Evolutionary conservation across 2,113 vertebrate genomes (phyloP), one percentile per base, ranked within the genome.

Genomic region (Diglossa brunneiventris): DNA sequence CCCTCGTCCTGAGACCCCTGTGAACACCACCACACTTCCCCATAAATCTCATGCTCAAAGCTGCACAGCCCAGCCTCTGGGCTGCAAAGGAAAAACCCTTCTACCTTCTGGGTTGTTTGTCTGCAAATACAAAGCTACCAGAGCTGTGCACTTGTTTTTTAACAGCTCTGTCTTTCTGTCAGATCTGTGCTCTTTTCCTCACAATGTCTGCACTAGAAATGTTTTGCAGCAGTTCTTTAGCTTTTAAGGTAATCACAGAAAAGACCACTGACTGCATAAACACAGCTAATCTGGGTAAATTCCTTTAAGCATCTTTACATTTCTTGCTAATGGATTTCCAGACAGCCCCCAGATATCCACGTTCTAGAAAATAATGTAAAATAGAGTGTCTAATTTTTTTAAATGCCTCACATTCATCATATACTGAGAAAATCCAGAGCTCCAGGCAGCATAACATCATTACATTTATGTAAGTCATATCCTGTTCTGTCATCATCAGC

Each of bases 221-320:
- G 74, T 76, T 95, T 91, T 87, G 78, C 91, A 91, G 84, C 81
- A 79, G 89, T 88, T 96, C 87, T 92, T 92, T 52, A 92, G 95
- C 96, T 96, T 97, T 97, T 92, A 89, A 94, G 66, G 93, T 95
- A 95, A 96, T 94, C 91, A 91, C 85, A 91, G 94, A 76, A 95
- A 95, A 94, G 93, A 95, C 86, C 89, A 89, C 92, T 92, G 91
- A 95, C 91, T 94, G 58, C 84, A 62, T 62, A 79, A 92, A 92
- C 10, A 61, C 91, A 94, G 78, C 94, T 94, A 69, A 95, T 92
- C 94, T 50, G 84, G 46, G 89, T 69, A 96, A 96, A 95, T 74
- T 91, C 84, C 94, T 96, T 69, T 79, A 92, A 96, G 89, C 84
- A 47, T 92, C 89, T 97, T 95, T 95, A 85, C 84, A 28, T 87